Evolutionary conservation across 1,140 invertebrate species (phyloP).

Genomic region (Ladona fulva): DNA sequence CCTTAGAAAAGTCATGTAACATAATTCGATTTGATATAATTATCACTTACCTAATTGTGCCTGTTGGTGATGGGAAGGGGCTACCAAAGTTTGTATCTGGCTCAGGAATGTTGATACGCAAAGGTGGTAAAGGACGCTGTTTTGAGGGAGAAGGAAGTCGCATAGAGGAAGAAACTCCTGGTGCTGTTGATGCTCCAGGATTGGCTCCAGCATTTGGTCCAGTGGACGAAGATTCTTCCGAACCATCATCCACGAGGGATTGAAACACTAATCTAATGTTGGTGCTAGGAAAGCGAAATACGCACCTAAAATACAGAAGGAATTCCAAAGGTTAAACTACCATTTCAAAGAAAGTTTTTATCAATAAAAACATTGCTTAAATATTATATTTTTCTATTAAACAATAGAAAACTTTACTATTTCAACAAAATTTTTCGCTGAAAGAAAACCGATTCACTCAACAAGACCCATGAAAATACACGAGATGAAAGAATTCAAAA

Average conservation of each 20-base stretch:
- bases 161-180: constrained; percentile 34
- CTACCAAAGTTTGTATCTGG: constrained; percentile 56
- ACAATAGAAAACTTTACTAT: no score
- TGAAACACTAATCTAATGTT: constrained; percentile 91
- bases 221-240: constrained; percentile 37
- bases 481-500: no score
- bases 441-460: no score
- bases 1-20: no score
- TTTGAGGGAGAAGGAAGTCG: constrained; percentile 29
- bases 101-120: constrained; percentile 88
- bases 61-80: constrained; percentile 89
- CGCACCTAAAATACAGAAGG: constrained; percentile 59
- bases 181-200: constrained; percentile 32
- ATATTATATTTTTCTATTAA: no score
- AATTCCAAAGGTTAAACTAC: background rate
- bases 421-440: no score
- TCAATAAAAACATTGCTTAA: no score
- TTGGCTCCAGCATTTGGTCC: constrained; percentile 32
- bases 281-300: constrained; percentile 91
- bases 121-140: constrained; percentile 49
- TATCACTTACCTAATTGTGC: constrained; percentile 53
- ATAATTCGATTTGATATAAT: no score
- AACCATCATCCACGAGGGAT: constrained; percentile 65
- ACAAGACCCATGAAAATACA: no score
- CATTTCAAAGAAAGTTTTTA: background rate